Conservation (phyloP, 2,113 vertebrate genomes). For the Sinocyclocheilus grahami region DNA sequence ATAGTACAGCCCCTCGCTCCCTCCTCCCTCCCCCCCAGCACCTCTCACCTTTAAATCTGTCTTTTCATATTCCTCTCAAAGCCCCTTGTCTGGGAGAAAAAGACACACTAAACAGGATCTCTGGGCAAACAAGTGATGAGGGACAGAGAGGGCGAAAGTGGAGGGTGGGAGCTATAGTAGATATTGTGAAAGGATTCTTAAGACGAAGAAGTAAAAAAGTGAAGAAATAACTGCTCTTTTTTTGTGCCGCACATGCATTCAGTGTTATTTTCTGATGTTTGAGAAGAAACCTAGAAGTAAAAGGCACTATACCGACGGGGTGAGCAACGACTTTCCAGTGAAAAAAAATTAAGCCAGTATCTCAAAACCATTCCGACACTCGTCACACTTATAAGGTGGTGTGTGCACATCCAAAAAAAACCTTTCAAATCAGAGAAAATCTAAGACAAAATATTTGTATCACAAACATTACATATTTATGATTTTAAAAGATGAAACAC, state of each 20-base stretch:
- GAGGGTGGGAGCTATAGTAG: conserved; percentile 43
- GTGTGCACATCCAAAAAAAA: background rate
- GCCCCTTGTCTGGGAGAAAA: conserved; percentile 96
- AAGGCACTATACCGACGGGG: background rate
- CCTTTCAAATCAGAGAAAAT: background rate
- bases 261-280: conserved; percentile 14
- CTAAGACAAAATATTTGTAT: background rate
- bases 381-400: background rate
- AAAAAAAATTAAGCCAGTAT: background rate
- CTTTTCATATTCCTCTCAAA: conserved; percentile 99
- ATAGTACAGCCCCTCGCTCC: conserved; percentile 70
- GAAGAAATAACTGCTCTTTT: conserved; percentile 47
- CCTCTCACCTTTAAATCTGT: conserved; percentile 99
- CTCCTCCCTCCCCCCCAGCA: conserved; percentile 76
- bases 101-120: conserved; percentile 94
- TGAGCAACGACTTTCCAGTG: background rate
- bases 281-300: background rate
- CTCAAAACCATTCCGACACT: too few relatives aligned
- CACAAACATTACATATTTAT: background rate
- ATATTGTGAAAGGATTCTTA: conserved; percentile 50
- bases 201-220: conserved; percentile 38
- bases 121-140: conserved; percentile 90
- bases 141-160: conserved; percentile 44
- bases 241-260: background rate
- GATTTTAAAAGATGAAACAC: background rate